Base-by-base conservation (phyloP, 2,797 vertebrate species). In the Syngnathus rostellatus region DNA sequence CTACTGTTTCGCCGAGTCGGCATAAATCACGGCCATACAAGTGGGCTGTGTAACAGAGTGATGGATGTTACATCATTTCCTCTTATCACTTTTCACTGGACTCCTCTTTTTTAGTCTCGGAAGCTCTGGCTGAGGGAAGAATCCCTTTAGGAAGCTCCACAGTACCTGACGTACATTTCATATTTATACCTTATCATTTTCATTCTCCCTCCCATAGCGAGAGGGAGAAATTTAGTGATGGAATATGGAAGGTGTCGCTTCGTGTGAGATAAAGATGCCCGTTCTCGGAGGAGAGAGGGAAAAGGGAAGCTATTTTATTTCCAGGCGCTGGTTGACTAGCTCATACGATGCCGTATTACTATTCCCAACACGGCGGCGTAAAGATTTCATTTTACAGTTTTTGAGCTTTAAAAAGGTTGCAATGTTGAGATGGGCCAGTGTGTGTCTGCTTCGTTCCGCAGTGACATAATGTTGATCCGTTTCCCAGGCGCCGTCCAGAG, bases 171-270 rank as follows among this genome's bases (percentile, higher is more conserved):
- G 14, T 12, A 43, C 41, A 43, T 43, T 43, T 43, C 11, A 43
- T 12, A 43, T 43, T 43, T 43, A 43, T 12, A 43, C 11, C 41
- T 82, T 85, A 88, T 88, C 79, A 8, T 80, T 87, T 87, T 78
- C 80, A 77, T 83, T 83, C 83, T 84, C 83, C 81, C 84, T 90
- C 85, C 85, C 76, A 68, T 72, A 75, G 69, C 77, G 70, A 81
- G 73, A 76, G 80, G 81, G 89, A 89, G 88, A 88, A 84, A 91
- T 91, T 90, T 89, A 81, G 73, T 58, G 78, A 62, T 10, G 73
- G 83, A 84, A 86, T 88, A 83, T 80, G 80, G 83, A 83, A 76
- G 72, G 70, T 57, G 79, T 67, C 72, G 74, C 79, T 76, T 70
- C n/a, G 65, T 63, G 65, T 75, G 73, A 82, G 89, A 90, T 90